Percentiles rank a stretch among this genome's conserved stretches.
Evolutionary conservation across 2,888 invertebrate species (phyloP).

Genomic region (Xestia sexstrigata): DNA sequence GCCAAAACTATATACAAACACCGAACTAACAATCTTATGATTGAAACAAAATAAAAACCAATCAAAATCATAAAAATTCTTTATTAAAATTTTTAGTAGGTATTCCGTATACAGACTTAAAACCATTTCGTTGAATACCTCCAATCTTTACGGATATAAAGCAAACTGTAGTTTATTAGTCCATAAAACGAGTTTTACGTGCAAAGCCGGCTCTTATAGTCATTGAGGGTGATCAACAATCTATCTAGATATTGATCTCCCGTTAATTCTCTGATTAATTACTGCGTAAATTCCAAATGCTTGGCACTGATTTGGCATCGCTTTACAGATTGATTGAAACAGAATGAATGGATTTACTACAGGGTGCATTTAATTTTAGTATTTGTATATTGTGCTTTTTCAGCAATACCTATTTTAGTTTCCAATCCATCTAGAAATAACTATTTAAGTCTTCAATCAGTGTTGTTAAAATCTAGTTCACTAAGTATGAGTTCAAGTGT

Average conservation of each 20-base stretch:
- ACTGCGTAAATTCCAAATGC: conserved; percentile 58
- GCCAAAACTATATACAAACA: no score
- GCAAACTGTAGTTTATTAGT: conserved; percentile 42
- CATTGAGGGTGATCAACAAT: conserved; percentile 52
- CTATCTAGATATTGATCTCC: conserved; percentile 68
- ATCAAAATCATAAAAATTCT: conserved; percentile 9
- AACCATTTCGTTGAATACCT: conserved; percentile 21
- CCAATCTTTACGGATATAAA: conserved; percentile 37
- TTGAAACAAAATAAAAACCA: not conserved
- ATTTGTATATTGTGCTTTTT: not conserved
- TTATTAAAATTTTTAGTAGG: not conserved
- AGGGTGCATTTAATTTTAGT: not conserved
- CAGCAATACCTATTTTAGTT: not conserved
- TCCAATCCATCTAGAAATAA: no score
- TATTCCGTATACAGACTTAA: not conserved
- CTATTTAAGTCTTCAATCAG: not conserved
- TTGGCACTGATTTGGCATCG: conserved; percentile 35
- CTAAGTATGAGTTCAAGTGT: not conserved
- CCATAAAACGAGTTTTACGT: conserved; percentile 49
- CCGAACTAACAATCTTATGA: not conserved
- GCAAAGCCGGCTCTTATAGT: conserved; percentile 18
- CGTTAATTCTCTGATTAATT: conserved; percentile 70
- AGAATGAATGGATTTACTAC: conserved; percentile 11
- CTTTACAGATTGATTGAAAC: conserved; percentile 33
- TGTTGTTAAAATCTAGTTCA: not conserved